Evolutionary conservation across 1,140 invertebrate species (phyloP).

Genomic region (Drosophila bocqueti): DNA sequence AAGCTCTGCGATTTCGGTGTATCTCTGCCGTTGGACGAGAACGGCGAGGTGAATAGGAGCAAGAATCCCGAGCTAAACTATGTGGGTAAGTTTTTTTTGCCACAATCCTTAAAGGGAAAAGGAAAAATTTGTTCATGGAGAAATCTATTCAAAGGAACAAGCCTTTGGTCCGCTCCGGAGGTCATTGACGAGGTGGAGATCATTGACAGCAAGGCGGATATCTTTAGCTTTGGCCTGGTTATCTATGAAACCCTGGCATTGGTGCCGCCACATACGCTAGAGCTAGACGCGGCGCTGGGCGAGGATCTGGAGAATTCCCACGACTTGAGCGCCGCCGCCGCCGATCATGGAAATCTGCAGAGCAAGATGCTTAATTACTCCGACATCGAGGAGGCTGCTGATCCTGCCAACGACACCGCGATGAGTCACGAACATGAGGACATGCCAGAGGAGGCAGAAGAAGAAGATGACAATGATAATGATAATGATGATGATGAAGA

Average conservation of each 20-base stretch:
- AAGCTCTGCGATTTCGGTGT: conserved; percentile 96
- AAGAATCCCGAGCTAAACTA: conserved; percentile 85
- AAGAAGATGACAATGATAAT: neutral
- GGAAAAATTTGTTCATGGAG: neutral
- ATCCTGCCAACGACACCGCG: neutral
- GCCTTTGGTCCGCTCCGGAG: conserved; percentile 92
- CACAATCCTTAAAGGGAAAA: neutral
- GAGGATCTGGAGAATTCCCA: conserved; percentile 66
- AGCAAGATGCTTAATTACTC: conserved; percentile 35
- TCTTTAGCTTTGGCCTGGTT: conserved; percentile 92
- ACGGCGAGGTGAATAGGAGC: conserved; percentile 87
- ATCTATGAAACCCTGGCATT: conserved; percentile 93
- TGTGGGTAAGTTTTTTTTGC: conserved; percentile 84
- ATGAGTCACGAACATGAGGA: neutral
- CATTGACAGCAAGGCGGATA: conserved; percentile 91
- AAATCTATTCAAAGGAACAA: conserved; percentile 87
- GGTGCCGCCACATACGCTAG: conserved; percentile 87
- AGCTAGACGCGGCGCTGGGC: conserved; percentile 82
- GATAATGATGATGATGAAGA: conserved; percentile 15
- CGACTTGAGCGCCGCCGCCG: neutral
- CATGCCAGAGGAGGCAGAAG: neutral
- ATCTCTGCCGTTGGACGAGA: conserved; percentile 89
- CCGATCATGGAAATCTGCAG: conserved; percentile 20
- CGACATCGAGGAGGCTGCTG: neutral
- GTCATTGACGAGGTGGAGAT: conserved; percentile 86